Conservation (phyloP, 35 echinoderm and acorn worm species). For the Ptychodera flava region DNA sequence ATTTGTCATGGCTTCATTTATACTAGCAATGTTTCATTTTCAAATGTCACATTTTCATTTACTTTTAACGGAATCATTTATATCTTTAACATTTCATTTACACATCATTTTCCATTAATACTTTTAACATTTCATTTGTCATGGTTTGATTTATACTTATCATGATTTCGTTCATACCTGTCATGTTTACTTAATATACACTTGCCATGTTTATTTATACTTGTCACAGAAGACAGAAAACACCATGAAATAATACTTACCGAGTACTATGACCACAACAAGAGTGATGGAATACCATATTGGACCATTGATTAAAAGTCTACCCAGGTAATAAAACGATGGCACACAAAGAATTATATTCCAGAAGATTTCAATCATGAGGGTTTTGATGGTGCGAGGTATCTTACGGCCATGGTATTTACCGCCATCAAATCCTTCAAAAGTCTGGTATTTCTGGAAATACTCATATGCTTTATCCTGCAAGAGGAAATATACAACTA, state of each 20-base stretch:
- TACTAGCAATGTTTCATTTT: too few species aligned
- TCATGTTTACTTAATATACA: too few species aligned
- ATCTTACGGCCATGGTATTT: neutral
- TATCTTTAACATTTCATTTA: too few species aligned
- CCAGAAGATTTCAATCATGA: neutral
- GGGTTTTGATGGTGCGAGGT: neutral
- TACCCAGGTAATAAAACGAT: neutral
- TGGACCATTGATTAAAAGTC: neutral
- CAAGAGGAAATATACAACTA: constrained; percentile 9
- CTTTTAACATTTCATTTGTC: too few species aligned
- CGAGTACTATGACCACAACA: neutral
- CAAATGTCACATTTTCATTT: too few species aligned
- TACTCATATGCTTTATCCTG: constrained; percentile 26
- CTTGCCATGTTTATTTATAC: too few species aligned
- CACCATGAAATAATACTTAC: neutral
- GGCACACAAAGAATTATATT: neutral
- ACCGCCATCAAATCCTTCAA: constrained; percentile 19
- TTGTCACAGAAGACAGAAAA: too few species aligned
- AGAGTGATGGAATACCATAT: neutral
- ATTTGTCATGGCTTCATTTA: too few species aligned
- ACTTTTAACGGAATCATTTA: too few species aligned
- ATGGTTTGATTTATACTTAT: too few species aligned
- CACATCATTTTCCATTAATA: too few species aligned
- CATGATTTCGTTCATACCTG: too few species aligned
- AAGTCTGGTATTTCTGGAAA: constrained; percentile 25